These are phyloP conservation scores for Chydorus sphaericus DNA, from an alignment of 2,888 invertebrate genomes.

Conservation along the genomic window DNA sequence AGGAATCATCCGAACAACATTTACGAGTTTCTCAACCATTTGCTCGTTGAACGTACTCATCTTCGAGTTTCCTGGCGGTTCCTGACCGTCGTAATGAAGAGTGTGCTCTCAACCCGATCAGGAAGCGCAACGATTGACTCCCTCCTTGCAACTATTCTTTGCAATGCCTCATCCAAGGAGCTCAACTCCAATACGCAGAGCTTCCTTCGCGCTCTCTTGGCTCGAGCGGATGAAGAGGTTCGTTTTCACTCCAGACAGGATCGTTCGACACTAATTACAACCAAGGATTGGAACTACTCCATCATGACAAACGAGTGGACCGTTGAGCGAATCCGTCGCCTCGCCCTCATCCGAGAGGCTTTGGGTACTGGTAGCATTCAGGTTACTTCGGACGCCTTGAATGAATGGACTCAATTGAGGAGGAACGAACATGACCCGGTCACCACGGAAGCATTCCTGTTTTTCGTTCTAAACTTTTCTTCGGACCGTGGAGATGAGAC, in stretches of 20 bases:
- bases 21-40: neutral
- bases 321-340: neutral
- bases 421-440: neutral
- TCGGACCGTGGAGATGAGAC: conserved; percentile 4
- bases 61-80: conserved; percentile 9
- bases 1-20: neutral
- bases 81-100: conserved; percentile 1
- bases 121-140: neutral
- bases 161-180: neutral
- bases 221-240: neutral
- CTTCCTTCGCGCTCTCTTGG: neutral
- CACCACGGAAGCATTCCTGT: neutral
- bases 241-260: neutral
- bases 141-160: neutral
- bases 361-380: neutral
- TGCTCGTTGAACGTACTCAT: neutral
- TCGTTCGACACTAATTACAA: too few species aligned
- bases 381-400: neutral
- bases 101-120: neutral
- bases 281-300: neutral
- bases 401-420: conserved; percentile 3
- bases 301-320: conserved; percentile 2
- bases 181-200: neutral
- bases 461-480: neutral
- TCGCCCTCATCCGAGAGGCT: neutral